Percentiles rank a stretch among this genome's conserved stretches.
These are phyloP conservation scores for Harpalus rubripes DNA, from an alignment of 2,888 invertebrate genomes.

Conservation along the genomic window DNA sequence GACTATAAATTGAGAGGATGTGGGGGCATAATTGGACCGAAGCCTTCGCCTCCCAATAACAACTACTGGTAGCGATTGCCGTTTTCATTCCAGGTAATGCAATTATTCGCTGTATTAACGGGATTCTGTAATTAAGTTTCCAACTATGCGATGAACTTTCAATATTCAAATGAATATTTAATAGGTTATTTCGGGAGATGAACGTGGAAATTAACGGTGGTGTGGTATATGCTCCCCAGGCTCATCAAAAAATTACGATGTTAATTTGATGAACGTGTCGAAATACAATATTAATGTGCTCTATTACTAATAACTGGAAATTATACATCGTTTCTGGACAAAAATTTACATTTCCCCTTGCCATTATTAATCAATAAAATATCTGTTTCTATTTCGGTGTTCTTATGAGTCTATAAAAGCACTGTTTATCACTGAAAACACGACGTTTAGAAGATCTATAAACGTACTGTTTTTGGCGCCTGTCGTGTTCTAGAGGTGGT, in stretches of 20 bases:
- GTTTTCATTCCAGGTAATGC: slow-evolving; percentile 31
- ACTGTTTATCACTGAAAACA: too few species aligned
- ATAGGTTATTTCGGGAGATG: not conserved
- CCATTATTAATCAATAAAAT: too few species aligned
- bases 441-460: too few species aligned
- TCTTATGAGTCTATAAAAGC: too few species aligned
- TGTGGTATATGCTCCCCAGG: not conserved
- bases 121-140: slow-evolving; percentile 28
- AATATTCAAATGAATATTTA: slow-evolving; percentile 20
- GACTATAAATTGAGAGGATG: slow-evolving; percentile 23
- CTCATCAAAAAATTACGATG: not conserved
- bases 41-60: not conserved
- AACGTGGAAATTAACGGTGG: not conserved
- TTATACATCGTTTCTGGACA: too few species aligned
- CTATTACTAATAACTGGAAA: not conserved
- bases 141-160: slow-evolving; percentile 21
- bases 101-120: slow-evolving; percentile 29
- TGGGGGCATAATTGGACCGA: slow-evolving; percentile 8
- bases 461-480: too few species aligned
- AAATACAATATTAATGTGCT: not conserved
- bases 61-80: not conserved
- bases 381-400: too few species aligned
- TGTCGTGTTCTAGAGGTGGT: too few species aligned
- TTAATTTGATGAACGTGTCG: not conserved
- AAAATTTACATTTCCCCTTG: too few species aligned